These are phyloP conservation scores for Numenius phaeopus DNA, from an alignment of 2,797 vertebrate species.

Conservation along the genomic window DNA sequence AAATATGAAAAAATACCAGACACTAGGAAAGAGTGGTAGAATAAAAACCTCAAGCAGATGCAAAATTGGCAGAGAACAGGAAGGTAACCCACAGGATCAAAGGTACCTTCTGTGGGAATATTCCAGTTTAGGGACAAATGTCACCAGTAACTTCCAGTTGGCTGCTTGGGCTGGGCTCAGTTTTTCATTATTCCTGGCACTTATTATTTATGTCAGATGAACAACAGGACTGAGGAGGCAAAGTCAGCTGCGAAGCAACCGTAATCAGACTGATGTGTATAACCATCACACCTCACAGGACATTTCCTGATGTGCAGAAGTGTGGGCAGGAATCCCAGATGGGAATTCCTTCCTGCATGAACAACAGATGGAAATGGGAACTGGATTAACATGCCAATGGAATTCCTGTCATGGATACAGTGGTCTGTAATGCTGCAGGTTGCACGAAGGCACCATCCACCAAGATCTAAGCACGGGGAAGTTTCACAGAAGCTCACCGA, in stretches of 20 bases:
- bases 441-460: neutral
- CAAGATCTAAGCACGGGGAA: neutral
- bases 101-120: neutral
- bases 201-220: neutral
- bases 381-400: neutral
- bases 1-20: neutral
- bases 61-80: neutral
- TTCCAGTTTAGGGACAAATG: neutral
- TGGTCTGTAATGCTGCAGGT: neutral
- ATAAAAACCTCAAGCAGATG: neutral
- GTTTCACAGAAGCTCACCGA: neutral
- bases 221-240: neutral
- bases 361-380: neutral
- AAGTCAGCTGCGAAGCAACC: neutral
- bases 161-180: neutral
- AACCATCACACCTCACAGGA: neutral
- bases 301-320: neutral
- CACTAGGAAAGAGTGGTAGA: neutral
- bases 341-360: neutral
- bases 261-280: neutral
- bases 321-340: neutral
- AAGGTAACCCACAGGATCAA: neutral
- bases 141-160: neutral
- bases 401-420: neutral
- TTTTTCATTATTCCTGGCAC: neutral